Evolutionary conservation across 1,140 invertebrate species (phyloP).

Genomic region (Aethina tumida): DNA sequence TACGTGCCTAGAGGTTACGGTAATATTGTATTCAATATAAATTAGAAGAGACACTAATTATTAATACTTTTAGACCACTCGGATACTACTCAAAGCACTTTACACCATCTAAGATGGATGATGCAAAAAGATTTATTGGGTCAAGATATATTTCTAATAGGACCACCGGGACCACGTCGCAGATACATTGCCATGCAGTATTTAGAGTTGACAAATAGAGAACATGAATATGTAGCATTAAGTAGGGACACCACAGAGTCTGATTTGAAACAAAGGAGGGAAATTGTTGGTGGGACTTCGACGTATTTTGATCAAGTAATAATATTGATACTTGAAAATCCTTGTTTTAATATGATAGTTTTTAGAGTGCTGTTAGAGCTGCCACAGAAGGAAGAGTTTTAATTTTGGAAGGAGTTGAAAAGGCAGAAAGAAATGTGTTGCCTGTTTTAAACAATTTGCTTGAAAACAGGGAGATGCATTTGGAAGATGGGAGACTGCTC

Average conservation of each 20-base stretch:
- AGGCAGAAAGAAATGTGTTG: slow-evolving; percentile 92
- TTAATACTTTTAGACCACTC: slow-evolving; percentile 22
- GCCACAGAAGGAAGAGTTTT: slow-evolving; percentile 81
- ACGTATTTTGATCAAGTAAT: slow-evolving; percentile 86
- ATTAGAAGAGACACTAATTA: not conserved
- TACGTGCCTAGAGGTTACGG: slow-evolving; percentile 77
- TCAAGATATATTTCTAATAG: slow-evolving; percentile 94
- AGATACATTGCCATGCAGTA: slow-evolving; percentile 72
- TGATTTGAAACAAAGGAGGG: slow-evolving; percentile 90
- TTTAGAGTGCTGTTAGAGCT: slow-evolving; percentile 79
- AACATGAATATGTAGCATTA: slow-evolving; percentile 88
- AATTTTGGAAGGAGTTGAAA: slow-evolving; percentile 94
- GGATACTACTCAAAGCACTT: slow-evolving; percentile 54
- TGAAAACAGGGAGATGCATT: slow-evolving; percentile 98
- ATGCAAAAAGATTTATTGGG: slow-evolving; percentile 85
- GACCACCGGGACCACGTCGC: slow-evolving; percentile 72
- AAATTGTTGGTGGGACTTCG: slow-evolving; percentile 79
- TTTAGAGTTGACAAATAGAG: slow-evolving; percentile 76
- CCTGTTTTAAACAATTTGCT: slow-evolving; percentile 96
- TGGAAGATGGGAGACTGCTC: slow-evolving; percentile 93
- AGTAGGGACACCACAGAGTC: slow-evolving; percentile 94
- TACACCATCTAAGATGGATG: slow-evolving; percentile 85
- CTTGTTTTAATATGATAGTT: slow-evolving; percentile 4
- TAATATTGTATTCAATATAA: slow-evolving; percentile 36
- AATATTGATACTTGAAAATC: not conserved